A percentile compares a stretch with the other conserved stretches of the same genome.
These are phyloP conservation scores for Rosalia funebris DNA, from an alignment of 2,888 invertebrate species.

Conservation along the genomic window DNA sequence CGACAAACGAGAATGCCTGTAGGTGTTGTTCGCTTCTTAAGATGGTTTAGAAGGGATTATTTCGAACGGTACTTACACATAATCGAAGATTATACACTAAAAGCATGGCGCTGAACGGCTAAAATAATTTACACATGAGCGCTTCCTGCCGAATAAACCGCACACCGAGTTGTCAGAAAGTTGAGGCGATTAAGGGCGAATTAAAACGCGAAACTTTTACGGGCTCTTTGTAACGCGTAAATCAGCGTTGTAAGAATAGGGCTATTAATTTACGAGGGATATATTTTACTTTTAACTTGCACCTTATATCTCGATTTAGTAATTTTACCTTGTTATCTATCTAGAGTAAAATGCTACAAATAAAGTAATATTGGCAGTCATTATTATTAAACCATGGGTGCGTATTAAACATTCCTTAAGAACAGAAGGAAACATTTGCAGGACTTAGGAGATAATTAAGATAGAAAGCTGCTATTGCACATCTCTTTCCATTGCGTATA, in stretches of 20 bases:
- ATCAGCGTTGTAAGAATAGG: not conserved
- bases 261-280: not conserved
- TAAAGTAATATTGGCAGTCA: too few species aligned
- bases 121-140: conserved; percentile 35
- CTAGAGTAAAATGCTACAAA: too few species aligned
- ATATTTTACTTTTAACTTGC: not conserved
- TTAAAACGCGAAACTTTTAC: conserved; percentile 20
- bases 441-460: too few species aligned
- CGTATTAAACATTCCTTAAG: too few species aligned
- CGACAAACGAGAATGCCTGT: not conserved
- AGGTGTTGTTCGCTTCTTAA: conserved; percentile 1
- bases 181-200: conserved; percentile 6
- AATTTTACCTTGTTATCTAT: too few species aligned
- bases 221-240: conserved; percentile 7
- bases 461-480: too few species aligned
- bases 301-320: too few species aligned
- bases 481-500: too few species aligned
- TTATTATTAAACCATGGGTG: too few species aligned
- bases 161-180: conserved; percentile 6
- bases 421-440: too few species aligned
- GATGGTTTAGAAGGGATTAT: conserved; percentile 13
- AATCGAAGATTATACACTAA: conserved; percentile 45
- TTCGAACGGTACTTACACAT: conserved; percentile 6
- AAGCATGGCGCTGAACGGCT: conserved; percentile 27
- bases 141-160: conserved; percentile 9